Percentiles rank a stretch among this genome's conserved stretches.
phyloP scores from a whole-genome alignment of 2,113 vertebrate genomes.

The Microcebus lehilahytsara region DNA sequence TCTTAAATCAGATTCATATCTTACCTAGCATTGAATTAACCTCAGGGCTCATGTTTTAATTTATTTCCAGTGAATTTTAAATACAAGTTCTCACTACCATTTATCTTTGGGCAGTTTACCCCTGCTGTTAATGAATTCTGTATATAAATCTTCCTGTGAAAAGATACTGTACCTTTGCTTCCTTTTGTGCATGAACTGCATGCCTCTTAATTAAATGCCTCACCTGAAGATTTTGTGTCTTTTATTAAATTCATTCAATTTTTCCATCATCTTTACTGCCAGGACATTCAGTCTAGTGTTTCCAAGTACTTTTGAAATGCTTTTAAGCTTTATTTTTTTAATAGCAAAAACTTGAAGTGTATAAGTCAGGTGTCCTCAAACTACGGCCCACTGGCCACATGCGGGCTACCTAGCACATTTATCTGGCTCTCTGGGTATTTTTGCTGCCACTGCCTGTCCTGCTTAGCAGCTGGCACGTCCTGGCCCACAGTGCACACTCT shows the following conservation, averaged over 20 bases:
- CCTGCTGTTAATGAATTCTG: constrained; percentile 37
- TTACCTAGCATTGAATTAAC: constrained; percentile 33
- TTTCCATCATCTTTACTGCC: not conserved
- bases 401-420: too few species aligned
- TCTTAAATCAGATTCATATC: not conserved
- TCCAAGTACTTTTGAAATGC: constrained; percentile 26
- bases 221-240: not conserved
- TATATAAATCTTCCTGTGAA: constrained; percentile 8
- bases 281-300: not conserved
- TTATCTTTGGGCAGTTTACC: not conserved
- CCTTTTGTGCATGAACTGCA: not conserved
- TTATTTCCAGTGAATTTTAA: constrained; percentile 43
- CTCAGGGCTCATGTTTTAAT: constrained; percentile 38
- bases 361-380: not conserved
- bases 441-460: too few species aligned
- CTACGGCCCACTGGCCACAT: too few species aligned
- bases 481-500: too few species aligned
- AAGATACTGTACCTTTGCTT: not conserved
- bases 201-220: not conserved
- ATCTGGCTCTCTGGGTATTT: too few species aligned
- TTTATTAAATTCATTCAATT: constrained; percentile 9
- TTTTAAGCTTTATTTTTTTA: constrained; percentile 47
- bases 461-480: too few species aligned
- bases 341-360: not conserved
- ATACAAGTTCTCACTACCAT: not conserved